Evolutionary conservation across 1,140 invertebrate genomes (phyloP).

Genomic region (Scaptomyza graminum): DNA sequence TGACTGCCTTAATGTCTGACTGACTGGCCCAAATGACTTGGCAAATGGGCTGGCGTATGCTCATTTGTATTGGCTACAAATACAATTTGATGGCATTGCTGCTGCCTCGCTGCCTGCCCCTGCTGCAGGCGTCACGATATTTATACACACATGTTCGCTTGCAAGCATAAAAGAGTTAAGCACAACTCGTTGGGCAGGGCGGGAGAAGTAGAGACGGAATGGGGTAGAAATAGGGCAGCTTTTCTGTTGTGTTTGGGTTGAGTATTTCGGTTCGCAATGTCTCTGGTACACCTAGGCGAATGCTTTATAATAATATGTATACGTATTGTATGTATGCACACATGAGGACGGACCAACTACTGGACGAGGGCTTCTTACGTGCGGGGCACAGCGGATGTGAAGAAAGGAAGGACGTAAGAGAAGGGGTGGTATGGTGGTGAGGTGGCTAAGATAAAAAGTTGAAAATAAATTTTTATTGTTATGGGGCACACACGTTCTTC

Average conservation of each 20-base stretch:
- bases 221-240: no score
- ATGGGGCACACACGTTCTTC: slow-evolving; percentile 74
- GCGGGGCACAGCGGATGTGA: background rate
- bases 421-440: slow-evolving; percentile 3
- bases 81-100: slow-evolving; percentile 76
- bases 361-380: slow-evolving; percentile 28
- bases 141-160: slow-evolving; percentile 70
- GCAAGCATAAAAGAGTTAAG: slow-evolving; percentile 67
- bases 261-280: slow-evolving; percentile 11
- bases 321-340: slow-evolving; percentile 54
- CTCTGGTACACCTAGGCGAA: slow-evolving; percentile 72
- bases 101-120: slow-evolving; percentile 17
- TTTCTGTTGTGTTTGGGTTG: slow-evolving; percentile 8
- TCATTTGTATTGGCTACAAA: slow-evolving; percentile 82
- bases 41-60: slow-evolving; percentile 79
- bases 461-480: slow-evolving; percentile 83
- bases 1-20: slow-evolving; percentile 39
- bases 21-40: slow-evolving; percentile 66
- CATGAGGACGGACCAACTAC: slow-evolving; percentile 63
- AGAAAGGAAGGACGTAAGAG: slow-evolving; percentile 2
- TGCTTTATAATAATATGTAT: slow-evolving; percentile 81
- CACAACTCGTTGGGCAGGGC: slow-evolving; percentile 34
- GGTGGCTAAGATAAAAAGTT: slow-evolving; percentile 74
- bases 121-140: slow-evolving; percentile 65
- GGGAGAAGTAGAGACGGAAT: background rate